These are phyloP conservation scores for Neopelma chrysocephalum DNA, from an alignment of 2,797 vertebrate genomes.

Conservation along the genomic window DNA sequence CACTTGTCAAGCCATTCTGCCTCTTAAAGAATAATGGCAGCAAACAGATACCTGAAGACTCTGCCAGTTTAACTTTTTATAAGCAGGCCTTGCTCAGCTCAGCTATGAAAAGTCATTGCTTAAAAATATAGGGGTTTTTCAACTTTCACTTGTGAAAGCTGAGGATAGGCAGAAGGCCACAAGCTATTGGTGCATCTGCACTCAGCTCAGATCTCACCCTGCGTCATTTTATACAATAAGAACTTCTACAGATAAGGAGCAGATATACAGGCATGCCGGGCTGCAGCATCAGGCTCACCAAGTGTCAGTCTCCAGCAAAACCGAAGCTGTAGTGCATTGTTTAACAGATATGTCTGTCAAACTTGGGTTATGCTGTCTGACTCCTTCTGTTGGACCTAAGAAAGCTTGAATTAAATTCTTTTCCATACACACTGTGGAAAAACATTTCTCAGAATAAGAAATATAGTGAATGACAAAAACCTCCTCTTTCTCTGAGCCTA, in stretches of 20 bases:
- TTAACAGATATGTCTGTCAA: neutral
- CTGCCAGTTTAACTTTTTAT: neutral
- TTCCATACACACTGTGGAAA: neutral
- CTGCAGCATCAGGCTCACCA: neutral
- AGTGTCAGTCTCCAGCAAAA: neutral
- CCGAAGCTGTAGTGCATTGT: neutral
- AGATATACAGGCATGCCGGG: neutral
- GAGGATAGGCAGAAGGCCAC: neutral
- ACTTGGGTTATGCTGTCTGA: neutral
- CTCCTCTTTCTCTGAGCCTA: neutral
- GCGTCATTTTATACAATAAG: neutral
- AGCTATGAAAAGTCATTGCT: neutral
- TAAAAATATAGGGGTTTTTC: neutral
- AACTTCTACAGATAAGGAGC: neutral
- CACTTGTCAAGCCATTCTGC: neutral
- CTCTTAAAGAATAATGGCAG: neutral
- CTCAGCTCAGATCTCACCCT: neutral
- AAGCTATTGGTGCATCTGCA: neutral
- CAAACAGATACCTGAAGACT: neutral
- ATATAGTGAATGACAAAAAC: neutral
- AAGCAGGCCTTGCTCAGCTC: neutral
- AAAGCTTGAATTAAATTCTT: neutral
- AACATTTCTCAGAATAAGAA: neutral
- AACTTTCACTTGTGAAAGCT: neutral
- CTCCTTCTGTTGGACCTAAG: neutral